These are phyloP conservation scores for Aurelia sp. DNA, from an alignment of 30 jellyfish, hydroid and myxozoan genomes.

Conservation along the genomic window DNA sequence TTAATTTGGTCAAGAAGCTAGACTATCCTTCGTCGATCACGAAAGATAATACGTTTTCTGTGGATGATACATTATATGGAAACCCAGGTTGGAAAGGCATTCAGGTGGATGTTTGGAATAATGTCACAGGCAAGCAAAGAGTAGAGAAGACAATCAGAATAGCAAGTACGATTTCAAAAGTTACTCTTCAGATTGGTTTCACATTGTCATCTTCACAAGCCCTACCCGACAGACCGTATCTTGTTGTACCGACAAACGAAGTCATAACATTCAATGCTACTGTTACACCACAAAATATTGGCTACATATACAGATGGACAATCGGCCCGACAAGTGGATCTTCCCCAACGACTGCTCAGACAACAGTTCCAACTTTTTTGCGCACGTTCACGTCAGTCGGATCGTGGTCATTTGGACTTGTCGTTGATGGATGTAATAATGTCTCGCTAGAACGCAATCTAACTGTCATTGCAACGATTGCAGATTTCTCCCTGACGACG, in stretches of 20 bases:
- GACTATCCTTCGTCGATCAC: not conserved
- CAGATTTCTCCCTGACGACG: constrained; percentile 22
- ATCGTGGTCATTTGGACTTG: not conserved
- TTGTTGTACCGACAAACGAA: constrained; percentile 26
- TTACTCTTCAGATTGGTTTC: not conserved
- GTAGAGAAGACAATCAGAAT: not conserved
- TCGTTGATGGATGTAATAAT: constrained; percentile 30
- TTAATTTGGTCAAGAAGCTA: not conserved
- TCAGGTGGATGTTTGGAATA: constrained; percentile 21
- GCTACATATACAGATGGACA: constrained; percentile 23
- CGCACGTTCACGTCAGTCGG: constrained; percentile 26
- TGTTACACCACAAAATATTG: constrained; percentile 13
- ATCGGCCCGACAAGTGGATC: not conserved
- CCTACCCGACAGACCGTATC: constrained; percentile 31
- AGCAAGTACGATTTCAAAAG: constrained; percentile 4
- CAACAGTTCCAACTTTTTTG: not conserved
- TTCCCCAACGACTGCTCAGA: not conserved
- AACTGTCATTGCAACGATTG: constrained; percentile 3
- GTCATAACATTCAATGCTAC: constrained; percentile 8
- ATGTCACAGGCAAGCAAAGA: not conserved
- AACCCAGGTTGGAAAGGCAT: constrained; percentile 13
- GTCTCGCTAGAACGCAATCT: constrained; percentile 17
- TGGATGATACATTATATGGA: not conserved
- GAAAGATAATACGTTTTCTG: constrained; percentile 19
- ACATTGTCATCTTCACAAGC: constrained; percentile 42